A percentile compares a stretch with the other conserved stretches of the same genome.
Conservation (phyloP, 2,797 vertebrate genomes). For the Netta rufina region DNA sequence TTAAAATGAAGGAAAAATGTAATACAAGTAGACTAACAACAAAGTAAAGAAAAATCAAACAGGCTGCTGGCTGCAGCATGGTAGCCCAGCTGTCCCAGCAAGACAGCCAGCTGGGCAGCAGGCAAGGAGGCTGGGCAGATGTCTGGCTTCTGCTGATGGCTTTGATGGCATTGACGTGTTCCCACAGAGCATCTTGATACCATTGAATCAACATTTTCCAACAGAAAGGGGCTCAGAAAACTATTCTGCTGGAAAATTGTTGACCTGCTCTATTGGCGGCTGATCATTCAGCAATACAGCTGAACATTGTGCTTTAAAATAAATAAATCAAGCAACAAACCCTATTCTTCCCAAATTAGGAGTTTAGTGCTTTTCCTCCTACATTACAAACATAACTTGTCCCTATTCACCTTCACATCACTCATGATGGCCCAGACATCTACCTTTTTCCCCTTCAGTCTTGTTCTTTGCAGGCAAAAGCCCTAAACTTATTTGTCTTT, state of each 20-base stretch:
- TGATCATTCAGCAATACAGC: neutral
- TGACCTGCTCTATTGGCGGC: neutral
- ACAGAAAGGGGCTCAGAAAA: neutral
- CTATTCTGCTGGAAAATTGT: constrained; percentile 16
- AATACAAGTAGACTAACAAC: neutral
- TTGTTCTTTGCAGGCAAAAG: neutral
- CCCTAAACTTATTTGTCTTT: neutral
- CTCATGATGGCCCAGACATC: neutral
- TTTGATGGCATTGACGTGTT: constrained; percentile 18
- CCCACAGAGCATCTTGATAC: constrained; percentile 11
- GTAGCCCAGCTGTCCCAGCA: constrained; percentile 48
- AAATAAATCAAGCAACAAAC: neutral
- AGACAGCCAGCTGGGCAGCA: constrained; percentile 54
- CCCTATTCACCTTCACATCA: neutral
- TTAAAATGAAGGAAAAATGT: neutral
- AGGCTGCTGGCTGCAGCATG: neutral
- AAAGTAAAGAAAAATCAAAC: neutral
- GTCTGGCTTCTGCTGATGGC: constrained; percentile 34
- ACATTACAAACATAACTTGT: neutral
- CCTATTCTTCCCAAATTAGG: fast-evolving
- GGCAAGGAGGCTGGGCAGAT: constrained; percentile 37
- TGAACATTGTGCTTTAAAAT: neutral
- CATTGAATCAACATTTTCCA: neutral
- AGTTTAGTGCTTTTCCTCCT: neutral
- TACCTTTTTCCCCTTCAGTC: neutral